These are phyloP conservation scores for Penaeus indicus DNA, from an alignment of 1,140 invertebrate species.

Conservation along the genomic window DNA sequence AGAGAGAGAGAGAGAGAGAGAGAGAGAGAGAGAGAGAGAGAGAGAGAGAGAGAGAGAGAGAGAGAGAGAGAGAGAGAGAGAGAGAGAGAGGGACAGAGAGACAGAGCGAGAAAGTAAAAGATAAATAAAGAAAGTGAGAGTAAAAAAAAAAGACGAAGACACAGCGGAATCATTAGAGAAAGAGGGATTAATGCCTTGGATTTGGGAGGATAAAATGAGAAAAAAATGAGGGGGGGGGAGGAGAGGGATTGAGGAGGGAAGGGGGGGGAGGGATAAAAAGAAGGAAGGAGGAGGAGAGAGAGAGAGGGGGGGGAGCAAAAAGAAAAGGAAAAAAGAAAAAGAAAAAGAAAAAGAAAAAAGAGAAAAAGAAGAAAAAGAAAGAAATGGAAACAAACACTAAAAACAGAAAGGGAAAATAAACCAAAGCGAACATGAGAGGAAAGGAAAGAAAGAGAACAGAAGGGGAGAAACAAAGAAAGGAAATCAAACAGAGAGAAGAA, in stretches of 20 bases:
- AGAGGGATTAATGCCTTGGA: not conserved
- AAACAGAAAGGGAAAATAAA: not conserved
- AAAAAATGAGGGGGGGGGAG: too few relatives aligned
- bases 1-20: slow-evolving; percentile 49
- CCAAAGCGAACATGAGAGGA: not conserved
- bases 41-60: not conserved
- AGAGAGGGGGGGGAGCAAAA: not conserved
- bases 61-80: not conserved
- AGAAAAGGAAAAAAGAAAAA: not conserved
- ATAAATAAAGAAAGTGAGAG: too few relatives aligned
- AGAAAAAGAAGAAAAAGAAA: not conserved
- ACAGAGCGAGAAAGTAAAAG: not conserved
- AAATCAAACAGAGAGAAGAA: not conserved
- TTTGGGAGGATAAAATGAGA: not conserved
- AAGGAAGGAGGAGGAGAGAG: not conserved
- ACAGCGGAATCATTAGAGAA: too few relatives aligned
- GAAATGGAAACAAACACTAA: too few relatives aligned
- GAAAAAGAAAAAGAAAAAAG: not conserved
- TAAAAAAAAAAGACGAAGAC: too few relatives aligned
- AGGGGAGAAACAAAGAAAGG: not conserved
- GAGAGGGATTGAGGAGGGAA: too few relatives aligned
- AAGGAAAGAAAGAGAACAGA: not conserved
- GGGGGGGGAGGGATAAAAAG: too few relatives aligned
- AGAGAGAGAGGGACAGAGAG: too few relatives aligned
- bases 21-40: slow-evolving; percentile 45